A percentile compares a stretch with the other conserved stretches of the same genome.
Evolutionary conservation across 2,888 invertebrate species (phyloP).

Genomic region (Ferdinandea cuprea): DNA sequence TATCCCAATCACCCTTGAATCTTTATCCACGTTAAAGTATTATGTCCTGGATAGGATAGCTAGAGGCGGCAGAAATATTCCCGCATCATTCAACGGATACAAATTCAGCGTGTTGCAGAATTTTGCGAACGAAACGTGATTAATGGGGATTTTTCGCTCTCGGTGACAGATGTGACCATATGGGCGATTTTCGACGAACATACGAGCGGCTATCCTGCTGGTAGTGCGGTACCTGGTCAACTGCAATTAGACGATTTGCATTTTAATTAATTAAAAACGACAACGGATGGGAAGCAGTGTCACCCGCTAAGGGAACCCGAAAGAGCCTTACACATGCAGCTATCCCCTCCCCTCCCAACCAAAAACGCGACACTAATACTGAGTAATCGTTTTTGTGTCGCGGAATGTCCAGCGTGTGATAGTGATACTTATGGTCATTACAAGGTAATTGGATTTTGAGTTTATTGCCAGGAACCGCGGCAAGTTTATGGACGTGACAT

Average conservation of each 20-base stretch:
- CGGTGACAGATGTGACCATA: slow-evolving; percentile 44
- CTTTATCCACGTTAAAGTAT: too few relatives aligned
- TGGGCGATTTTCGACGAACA: slow-evolving; percentile 1
- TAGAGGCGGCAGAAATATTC: too few relatives aligned
- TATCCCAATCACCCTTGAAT: too few relatives aligned
- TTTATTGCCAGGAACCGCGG: slow-evolving; percentile 56
- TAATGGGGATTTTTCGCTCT: slow-evolving; percentile 33
- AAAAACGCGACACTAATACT: slow-evolving; percentile 51
- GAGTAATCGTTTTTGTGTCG: slow-evolving; percentile 49
- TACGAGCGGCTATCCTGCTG: not conserved
- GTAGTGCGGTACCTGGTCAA: slow-evolving; percentile 1
- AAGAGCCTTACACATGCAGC: slow-evolving; percentile 18
- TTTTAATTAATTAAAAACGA: slow-evolving; percentile 69
- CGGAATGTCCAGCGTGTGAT: slow-evolving; percentile 42
- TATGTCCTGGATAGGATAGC: too few relatives aligned
- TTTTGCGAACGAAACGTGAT: slow-evolving; percentile 30
- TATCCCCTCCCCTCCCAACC: too few relatives aligned
- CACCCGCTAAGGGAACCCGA: not conserved
- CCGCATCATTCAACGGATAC: too few relatives aligned
- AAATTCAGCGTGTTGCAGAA: not conserved
- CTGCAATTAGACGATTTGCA: slow-evolving; percentile 64
- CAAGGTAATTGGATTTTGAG: slow-evolving; percentile 63
- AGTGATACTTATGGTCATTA: slow-evolving; percentile 58
- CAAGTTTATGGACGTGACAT: slow-evolving; percentile 8
- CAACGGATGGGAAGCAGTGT: slow-evolving; percentile 23